Evolutionary conservation across 2,888 invertebrate species (phyloP).

Genomic region (Bimastos eiseni): DNA sequence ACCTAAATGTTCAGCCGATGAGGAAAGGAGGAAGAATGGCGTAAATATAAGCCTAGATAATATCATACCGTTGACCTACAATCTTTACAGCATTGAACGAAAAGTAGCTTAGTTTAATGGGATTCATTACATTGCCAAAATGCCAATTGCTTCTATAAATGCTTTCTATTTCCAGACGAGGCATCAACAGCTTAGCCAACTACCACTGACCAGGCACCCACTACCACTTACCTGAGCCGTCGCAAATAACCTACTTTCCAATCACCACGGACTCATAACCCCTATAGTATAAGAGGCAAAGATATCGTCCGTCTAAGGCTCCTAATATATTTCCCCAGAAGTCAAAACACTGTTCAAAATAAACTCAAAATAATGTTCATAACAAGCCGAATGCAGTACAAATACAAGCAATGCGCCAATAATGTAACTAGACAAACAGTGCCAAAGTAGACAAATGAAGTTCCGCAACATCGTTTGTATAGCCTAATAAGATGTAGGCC

Average conservation of each 20-base stretch:
- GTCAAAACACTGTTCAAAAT: not conserved
- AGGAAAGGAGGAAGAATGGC: too few relatives aligned
- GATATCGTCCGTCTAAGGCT: fast-evolving
- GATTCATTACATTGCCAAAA: not conserved
- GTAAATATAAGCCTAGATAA: too few relatives aligned
- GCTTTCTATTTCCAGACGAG: not conserved
- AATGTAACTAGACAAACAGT: too few relatives aligned
- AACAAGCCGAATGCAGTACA: too few relatives aligned
- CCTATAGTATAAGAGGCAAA: not conserved
- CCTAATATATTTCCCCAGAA: not conserved
- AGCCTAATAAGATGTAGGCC: not conserved
- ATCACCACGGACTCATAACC: too few relatives aligned
- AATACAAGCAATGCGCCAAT: too few relatives aligned
- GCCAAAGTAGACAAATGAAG: too few relatives aligned
- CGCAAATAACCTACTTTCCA: too few relatives aligned
- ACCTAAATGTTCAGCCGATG: too few relatives aligned
- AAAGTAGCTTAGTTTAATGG: not conserved
- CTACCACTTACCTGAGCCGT: too few relatives aligned
- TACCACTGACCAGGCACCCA: too few relatives aligned
- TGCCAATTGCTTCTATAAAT: not conserved
- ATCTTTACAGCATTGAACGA: not conserved
- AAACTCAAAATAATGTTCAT: not conserved
- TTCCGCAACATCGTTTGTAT: too few relatives aligned
- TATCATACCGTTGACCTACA: not conserved
- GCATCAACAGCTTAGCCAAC: not conserved